Evolutionary conservation across 2,113 vertebrate genomes (phyloP), one percentile per base, ranked within the genome.

Genomic region (Mesitornis unicolor): DNA sequence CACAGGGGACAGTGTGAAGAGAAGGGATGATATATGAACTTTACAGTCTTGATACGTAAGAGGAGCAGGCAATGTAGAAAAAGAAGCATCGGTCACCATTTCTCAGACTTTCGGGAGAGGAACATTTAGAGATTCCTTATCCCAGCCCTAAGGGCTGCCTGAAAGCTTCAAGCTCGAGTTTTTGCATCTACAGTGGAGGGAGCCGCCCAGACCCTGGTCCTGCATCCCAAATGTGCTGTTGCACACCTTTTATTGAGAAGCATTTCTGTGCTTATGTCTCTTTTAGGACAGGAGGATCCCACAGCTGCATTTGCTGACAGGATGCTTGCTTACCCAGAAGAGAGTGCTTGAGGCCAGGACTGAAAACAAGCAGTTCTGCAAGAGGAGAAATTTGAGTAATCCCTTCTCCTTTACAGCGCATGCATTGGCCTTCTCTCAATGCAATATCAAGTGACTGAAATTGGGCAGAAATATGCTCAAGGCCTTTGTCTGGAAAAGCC

Each of bases 311-410:
- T 45, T 76, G n/a, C 19, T 74, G 60, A 38, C 31, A n/a, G 26
- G 33, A 51, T 0, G 0, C 15, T 69, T 69, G 31, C 24, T 59
- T 87, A 60, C 20, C 35, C 43, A 43, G 8, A 38, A 10, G 24
- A 64, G 9, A 0, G 1, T 35, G 13, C 56, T 43, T 2, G 1
- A 43, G 78, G 33, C 29, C 9, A 42, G 45, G n/a, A 74, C 18
- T n/a, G 10, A 45, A 79, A 50, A 57, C 47, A 38, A 15, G 8
- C 11, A 57, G 22, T 31, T 71, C 29, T 81, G n/a, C 57, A 53
- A 24, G 16, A 14, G 8, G 12, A 75, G 13, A 31, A 43, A 29
- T 63, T 6, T 57, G 42, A 81, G 26, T 68, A 71, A 57, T 33
- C 20, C 6, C 33, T 71, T 80, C 56, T 84, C 19, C 22, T 91